These are phyloP conservation scores for Ophiothrix spiculata DNA, from an alignment of 35 echinoderm and acorn worm genomes.

Conservation along the genomic window DNA sequence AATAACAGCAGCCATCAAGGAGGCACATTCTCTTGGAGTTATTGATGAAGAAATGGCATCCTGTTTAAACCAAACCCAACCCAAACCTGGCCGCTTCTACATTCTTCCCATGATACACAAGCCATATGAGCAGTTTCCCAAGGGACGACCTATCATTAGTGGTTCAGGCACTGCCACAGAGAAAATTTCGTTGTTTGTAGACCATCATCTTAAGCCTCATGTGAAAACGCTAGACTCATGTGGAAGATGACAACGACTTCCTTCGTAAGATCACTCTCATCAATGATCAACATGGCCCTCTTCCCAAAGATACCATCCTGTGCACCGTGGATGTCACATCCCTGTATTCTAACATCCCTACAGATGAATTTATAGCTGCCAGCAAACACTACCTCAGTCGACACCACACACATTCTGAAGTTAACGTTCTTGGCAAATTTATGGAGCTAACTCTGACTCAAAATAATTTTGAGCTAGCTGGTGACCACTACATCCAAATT, in stretches of 20 bases:
- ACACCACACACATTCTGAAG: not conserved
- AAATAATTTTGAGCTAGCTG: not conserved
- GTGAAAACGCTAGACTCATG: not conserved
- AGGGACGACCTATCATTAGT: not conserved
- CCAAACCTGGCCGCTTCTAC: not conserved
- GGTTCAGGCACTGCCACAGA: not conserved
- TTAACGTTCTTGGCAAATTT: not conserved
- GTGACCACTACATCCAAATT: no score
- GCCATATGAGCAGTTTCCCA: not conserved
- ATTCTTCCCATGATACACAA: not conserved
- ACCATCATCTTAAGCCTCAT: not conserved
- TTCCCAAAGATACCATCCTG: not conserved
- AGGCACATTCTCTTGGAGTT: no score
- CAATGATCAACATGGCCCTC: not conserved
- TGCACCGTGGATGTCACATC: conserved; percentile 7
- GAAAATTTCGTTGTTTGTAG: not conserved
- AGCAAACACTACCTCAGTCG: not conserved
- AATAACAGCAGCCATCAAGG: no score
- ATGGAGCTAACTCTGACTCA: not conserved
- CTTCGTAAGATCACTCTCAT: not conserved
- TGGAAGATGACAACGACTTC: conserved; percentile 1
- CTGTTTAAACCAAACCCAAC: not conserved
- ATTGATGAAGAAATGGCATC: not conserved
- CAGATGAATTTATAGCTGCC: not conserved
- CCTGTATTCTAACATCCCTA: not conserved